Evolutionary conservation across 2,113 vertebrate species (phyloP).

Genomic region (Dipodomys stephensi): DNA sequence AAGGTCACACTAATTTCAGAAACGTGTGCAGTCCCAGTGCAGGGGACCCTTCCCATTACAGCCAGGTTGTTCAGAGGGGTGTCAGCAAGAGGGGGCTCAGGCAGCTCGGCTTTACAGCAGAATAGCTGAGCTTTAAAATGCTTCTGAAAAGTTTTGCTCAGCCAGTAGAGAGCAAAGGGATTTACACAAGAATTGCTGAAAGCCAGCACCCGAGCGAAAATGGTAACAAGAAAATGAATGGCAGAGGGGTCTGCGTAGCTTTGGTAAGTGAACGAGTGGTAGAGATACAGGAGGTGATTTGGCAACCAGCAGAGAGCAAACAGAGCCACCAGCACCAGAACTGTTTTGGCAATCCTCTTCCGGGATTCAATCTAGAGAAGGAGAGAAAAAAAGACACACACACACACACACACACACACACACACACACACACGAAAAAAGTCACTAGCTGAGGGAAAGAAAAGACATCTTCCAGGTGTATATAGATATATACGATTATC

Average conservation of each 20-base stretch:
- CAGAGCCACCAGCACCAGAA: constrained; percentile 89
- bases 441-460: neutral
- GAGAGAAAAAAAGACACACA: constrained; percentile 44
- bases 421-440: neutral
- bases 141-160: constrained; percentile 89
- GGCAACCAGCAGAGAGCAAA: constrained; percentile 92
- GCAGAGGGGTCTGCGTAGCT: constrained; percentile 83
- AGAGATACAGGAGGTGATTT: constrained; percentile 90
- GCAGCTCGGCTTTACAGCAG: constrained; percentile 82
- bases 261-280: constrained; percentile 88
- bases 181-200: constrained; percentile 91
- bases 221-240: constrained; percentile 86
- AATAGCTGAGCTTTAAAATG: constrained; percentile 89
- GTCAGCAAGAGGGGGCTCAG: constrained; percentile 65
- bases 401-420: neutral
- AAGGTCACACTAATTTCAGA: constrained; percentile 88
- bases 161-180: constrained; percentile 91
- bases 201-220: constrained; percentile 88
- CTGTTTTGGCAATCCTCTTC: constrained; percentile 90
- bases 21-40: constrained; percentile 78
- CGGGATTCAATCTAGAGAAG: constrained; percentile 88
- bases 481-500: constrained; percentile 46
- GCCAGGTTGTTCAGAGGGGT: constrained; percentile 78
- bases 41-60: constrained; percentile 76
- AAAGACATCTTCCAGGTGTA: constrained; percentile 3